Base-by-base conservation (phyloP, 2,797 vertebrate genomes). In the Sciaenops ocellatus region DNA sequence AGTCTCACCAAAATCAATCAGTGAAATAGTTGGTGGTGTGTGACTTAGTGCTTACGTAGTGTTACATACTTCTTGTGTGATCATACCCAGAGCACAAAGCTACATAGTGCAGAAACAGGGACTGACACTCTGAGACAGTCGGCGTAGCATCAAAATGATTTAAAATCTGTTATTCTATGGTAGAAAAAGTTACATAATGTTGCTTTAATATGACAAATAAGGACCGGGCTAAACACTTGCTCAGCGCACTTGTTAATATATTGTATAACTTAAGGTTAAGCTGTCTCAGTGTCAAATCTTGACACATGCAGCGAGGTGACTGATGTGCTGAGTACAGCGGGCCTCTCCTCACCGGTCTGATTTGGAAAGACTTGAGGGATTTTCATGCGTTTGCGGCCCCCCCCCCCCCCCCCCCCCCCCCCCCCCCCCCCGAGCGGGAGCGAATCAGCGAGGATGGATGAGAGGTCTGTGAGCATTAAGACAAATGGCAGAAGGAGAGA, bases 281-380 rank as follows among this genome's bases (percentile, higher is more conserved):
- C 77, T 84, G 84, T 83, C 87, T 77, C 60, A 60, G 83, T 84
- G 90, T 88, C 85, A 87, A 60, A 69, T 34, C 64, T 69, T 65
- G 80, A 88, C 34, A 38, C 34, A 84, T 73, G 30, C 85, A 87
- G 89, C 80, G 84, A 90, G 69, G 82, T 84, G 90, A 92, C 67
- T 84, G 91, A 90, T 91, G 87, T 91, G 88, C 85, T 87, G 91
- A 91, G 88, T 72, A 80, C 81, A 83, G 80, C 57, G 48, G 74
- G 81, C 75, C 79, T 84, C 79, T 81, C 81, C 38, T 81, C 80
- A 62, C 80, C 70, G 24, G 79, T 47, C 55, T 75, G 75, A 80
- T 85, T 82, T 62, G 67, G 82, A 83, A 24, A 75, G 90, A 87
- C 90, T 88, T 84, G 66, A 80, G 79, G 91, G 84, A 76, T 85